Evolutionary conservation across 2,888 invertebrate species (phyloP).

Genomic region (Gymnocheta viridis): DNA sequence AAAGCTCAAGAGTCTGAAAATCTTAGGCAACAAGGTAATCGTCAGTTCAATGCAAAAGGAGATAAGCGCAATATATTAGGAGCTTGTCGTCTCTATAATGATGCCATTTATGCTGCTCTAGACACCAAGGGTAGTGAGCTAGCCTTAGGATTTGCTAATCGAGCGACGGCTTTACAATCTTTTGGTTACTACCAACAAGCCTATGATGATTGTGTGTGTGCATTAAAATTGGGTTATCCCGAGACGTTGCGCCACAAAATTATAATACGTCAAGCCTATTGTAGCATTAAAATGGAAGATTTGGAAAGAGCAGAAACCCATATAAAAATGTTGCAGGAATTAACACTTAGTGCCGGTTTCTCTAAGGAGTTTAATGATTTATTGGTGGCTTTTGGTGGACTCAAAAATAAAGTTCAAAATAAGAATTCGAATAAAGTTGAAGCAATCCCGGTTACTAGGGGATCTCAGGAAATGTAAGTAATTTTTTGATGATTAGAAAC

Average conservation of each 20-base stretch:
- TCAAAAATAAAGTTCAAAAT: not conserved
- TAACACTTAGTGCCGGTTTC: conserved; percentile 71
- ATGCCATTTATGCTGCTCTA: conserved; percentile 77
- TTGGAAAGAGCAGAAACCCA: conserved; percentile 67
- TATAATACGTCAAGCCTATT: conserved; percentile 75
- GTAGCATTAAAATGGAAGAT: conserved; percentile 73
- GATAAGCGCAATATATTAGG: conserved; percentile 67
- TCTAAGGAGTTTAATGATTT: conserved; percentile 69
- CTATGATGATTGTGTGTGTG: conserved; percentile 78
- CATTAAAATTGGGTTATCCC: conserved; percentile 75
- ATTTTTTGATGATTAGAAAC: not conserved
- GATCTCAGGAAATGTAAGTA: conserved; percentile 67
- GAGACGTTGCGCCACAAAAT: conserved; percentile 74
- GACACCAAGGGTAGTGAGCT: conserved; percentile 70
- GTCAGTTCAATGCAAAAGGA: conserved; percentile 68
- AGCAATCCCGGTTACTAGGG: not conserved
- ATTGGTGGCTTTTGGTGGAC: conserved; percentile 19
- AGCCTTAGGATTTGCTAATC: conserved; percentile 78
- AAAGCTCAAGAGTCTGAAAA: conserved; percentile 67
- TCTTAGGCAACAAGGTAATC: conserved; percentile 76
- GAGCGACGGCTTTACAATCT: conserved; percentile 78
- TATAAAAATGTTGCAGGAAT: conserved; percentile 57
- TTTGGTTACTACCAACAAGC: conserved; percentile 78
- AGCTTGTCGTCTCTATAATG: conserved; percentile 76
- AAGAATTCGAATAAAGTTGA: not conserved